phyloP scores from a whole-genome alignment of 2,113 vertebrate genomes.

The Rhinolophus sinicus region DNA sequence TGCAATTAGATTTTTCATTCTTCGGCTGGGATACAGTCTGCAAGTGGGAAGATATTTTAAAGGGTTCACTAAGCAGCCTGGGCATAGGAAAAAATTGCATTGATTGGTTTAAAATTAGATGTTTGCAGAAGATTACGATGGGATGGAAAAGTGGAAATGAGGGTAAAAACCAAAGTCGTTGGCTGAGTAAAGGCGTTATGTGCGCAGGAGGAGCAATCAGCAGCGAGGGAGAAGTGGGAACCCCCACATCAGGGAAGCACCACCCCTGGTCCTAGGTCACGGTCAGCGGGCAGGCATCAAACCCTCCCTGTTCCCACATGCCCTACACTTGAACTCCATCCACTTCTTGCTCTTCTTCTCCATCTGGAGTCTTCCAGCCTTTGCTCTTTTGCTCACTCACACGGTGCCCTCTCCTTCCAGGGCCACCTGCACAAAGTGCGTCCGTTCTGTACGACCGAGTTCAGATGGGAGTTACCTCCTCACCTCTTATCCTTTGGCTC shows the following conservation, averaged over 20 bases:
- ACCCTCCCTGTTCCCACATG: neutral
- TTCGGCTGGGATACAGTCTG: neutral
- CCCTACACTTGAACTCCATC: neutral
- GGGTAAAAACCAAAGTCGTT: neutral
- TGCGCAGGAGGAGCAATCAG: fast-evolving
- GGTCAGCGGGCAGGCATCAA: neutral
- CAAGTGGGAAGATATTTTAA: neutral
- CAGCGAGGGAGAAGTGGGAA: neutral
- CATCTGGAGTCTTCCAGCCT: neutral
- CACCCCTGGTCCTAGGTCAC: neutral
- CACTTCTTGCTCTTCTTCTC: neutral
- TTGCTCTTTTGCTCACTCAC: neutral
- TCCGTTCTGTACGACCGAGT: neutral
- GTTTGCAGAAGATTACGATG: neutral
- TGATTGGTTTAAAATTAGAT: neutral
- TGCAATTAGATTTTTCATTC: neutral
- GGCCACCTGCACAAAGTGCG: neutral
- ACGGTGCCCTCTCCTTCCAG: too few relatives aligned
- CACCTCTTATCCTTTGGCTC: neutral
- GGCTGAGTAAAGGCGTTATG: neutral
- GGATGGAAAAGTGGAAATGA: neutral
- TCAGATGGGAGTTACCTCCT: neutral
- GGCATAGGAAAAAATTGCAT: neutral
- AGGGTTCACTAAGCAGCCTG: neutral
- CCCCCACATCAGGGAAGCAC: fast-evolving